phyloP scores from a whole-genome alignment of 2,888 invertebrate species.

The Ectobius pallidus region DNA sequence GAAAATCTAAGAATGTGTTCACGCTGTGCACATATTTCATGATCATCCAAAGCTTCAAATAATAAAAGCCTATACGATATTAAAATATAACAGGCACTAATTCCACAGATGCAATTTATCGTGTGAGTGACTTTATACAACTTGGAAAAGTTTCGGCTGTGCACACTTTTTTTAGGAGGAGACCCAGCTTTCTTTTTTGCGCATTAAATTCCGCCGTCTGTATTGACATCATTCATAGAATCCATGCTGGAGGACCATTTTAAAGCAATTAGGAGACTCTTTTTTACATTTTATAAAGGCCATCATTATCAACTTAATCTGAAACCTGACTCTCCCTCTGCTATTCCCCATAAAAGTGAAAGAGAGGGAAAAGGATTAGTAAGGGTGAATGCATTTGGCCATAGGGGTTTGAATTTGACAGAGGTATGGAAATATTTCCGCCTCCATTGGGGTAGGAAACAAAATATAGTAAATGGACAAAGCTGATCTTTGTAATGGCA shows the following conservation, averaged over 20 bases:
- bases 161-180: too few relatives aligned
- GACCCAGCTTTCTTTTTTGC: too few relatives aligned
- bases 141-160: too few relatives aligned
- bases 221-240: constrained; percentile 13
- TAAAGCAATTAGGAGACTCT: constrained; percentile 8
- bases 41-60: too few relatives aligned
- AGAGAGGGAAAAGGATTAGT: not conserved
- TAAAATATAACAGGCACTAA: too few relatives aligned
- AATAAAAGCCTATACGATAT: too few relatives aligned
- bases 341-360: too few relatives aligned
- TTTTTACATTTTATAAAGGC: constrained; percentile 17
- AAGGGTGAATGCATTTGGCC: not conserved
- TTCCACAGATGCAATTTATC: too few relatives aligned
- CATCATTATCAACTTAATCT: constrained; percentile 14
- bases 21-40: too few relatives aligned
- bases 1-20: too few relatives aligned
- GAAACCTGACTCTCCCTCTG: not conserved
- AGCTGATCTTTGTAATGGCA: not conserved
- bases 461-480: not conserved
- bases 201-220: constrained; percentile 3
- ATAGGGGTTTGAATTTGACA: not conserved
- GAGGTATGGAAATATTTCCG: not conserved
- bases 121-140: too few relatives aligned
- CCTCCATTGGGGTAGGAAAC: too few relatives aligned
- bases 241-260: not conserved